Conservation (phyloP, 2,797 vertebrate genomes). For the Salmo trutta region DNA sequence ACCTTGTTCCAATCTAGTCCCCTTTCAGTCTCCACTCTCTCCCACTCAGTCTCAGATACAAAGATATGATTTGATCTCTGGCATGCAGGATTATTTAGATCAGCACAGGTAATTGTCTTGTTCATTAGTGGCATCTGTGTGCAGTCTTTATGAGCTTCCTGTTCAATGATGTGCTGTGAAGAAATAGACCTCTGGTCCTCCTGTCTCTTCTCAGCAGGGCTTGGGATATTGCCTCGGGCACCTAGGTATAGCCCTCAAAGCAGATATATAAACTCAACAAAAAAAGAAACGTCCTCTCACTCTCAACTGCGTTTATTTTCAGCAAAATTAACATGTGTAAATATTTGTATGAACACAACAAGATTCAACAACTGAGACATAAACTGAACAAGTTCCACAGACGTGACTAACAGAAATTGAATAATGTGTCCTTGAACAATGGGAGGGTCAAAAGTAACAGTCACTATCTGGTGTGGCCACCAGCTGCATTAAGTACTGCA, state of each 20-base stretch:
- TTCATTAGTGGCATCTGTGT: not conserved
- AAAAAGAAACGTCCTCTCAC: too few species aligned
- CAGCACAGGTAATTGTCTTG: not conserved
- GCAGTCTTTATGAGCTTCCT: constrained; percentile 1
- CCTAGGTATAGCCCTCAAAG: not conserved
- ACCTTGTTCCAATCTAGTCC: constrained; percentile 7
- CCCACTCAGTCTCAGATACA: not conserved
- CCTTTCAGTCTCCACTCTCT: not conserved
- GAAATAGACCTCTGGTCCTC: not conserved
- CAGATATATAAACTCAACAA: too few species aligned
- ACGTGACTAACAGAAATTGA: too few species aligned
- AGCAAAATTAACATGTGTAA: too few species aligned
- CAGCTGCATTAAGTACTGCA: too few species aligned
- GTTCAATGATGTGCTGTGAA: not conserved
- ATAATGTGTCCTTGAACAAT: too few species aligned
- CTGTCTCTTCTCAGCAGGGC: not conserved
- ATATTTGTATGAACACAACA: too few species aligned
- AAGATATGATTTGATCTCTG: not conserved
- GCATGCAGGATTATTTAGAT: constrained; percentile 3
- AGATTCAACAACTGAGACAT: too few species aligned
- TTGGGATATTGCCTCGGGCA: not conserved
- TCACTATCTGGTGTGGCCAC: too few species aligned
- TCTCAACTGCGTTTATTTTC: too few species aligned
- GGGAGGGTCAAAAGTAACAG: too few species aligned
- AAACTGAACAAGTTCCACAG: too few species aligned